phyloP scores from a whole-genome alignment of 2,797 vertebrate genomes.

The Amazonetta brasiliensis region DNA sequence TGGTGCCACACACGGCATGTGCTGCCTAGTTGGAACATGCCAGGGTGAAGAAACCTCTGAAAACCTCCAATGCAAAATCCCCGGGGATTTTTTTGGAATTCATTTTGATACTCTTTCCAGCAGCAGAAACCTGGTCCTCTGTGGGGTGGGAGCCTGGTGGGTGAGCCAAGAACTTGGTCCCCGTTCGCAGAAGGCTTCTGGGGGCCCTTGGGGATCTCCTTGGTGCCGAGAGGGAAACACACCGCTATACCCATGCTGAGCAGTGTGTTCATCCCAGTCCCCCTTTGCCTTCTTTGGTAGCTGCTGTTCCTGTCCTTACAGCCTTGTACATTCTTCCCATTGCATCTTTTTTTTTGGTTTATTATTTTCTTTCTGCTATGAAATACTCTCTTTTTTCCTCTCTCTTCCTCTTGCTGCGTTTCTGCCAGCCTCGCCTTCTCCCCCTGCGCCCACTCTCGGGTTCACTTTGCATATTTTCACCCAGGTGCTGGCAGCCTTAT shows the following conservation, averaged over 20 bases:
- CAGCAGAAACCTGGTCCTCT: background rate
- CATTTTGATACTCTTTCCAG: background rate
- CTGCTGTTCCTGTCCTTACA: background rate
- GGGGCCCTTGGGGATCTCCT: background rate
- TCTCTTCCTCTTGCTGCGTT: background rate
- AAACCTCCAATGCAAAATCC: background rate
- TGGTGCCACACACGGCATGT: rapidly evolving
- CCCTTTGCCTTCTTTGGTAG: background rate
- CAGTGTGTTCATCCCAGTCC: background rate
- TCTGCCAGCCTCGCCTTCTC: background rate
- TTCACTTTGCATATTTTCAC: conserved; percentile 24
- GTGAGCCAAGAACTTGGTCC: background rate
- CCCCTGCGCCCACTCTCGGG: background rate
- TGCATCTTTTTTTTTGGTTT: background rate
- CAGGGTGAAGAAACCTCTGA: background rate
- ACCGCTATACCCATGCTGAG: background rate
- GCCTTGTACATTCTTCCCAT: background rate
- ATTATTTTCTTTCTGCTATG: background rate
- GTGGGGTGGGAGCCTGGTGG: background rate
- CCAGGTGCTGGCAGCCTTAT: background rate
- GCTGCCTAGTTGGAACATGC: background rate
- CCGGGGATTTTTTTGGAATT: background rate
- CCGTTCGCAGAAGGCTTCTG: background rate
- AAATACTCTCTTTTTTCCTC: background rate
- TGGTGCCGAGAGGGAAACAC: background rate